phyloP scores from a whole-genome alignment of 2,113 vertebrate genomes.

The Aix galericulata region DNA sequence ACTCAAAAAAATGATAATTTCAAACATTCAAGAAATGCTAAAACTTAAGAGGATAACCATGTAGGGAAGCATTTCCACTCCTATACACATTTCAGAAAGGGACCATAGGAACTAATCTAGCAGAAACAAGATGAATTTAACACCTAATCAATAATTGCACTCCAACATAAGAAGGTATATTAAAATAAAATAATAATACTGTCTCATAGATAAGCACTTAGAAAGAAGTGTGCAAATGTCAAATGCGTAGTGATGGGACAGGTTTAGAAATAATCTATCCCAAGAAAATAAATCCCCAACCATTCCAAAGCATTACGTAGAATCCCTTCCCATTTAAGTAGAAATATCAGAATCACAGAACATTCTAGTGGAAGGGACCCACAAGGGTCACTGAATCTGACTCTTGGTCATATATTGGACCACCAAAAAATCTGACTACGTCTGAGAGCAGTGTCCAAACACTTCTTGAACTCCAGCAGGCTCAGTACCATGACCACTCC shows the following conservation, averaged over 20 bases:
- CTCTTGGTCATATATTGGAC: too few species aligned
- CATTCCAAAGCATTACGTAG: rapidly evolving
- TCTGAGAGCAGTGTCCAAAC: too few species aligned
- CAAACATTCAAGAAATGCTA: not conserved
- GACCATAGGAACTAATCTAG: not conserved
- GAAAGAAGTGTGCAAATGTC: not conserved
- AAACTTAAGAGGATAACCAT: not conserved
- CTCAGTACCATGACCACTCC: too few species aligned
- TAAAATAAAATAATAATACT: not conserved
- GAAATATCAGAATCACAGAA: not conserved
- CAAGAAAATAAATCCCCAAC: not conserved
- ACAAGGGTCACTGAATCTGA: too few species aligned
- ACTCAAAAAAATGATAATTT: not conserved
- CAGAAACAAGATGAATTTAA: not conserved
- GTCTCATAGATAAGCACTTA: not conserved
- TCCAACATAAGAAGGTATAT: not conserved
- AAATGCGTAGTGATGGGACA: not conserved
- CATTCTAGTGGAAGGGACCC: too few species aligned
- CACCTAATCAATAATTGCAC: not conserved
- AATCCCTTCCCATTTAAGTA: not conserved
- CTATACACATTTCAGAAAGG: not conserved
- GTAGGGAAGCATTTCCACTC: not conserved
- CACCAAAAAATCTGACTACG: too few species aligned
- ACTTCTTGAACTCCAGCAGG: too few species aligned
- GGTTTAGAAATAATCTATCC: not conserved